A percentile compares a stretch with the other conserved stretches of the same genome.
Evolutionary conservation across 2,888 invertebrate genomes (phyloP).

Genomic region (Troides helena): DNA sequence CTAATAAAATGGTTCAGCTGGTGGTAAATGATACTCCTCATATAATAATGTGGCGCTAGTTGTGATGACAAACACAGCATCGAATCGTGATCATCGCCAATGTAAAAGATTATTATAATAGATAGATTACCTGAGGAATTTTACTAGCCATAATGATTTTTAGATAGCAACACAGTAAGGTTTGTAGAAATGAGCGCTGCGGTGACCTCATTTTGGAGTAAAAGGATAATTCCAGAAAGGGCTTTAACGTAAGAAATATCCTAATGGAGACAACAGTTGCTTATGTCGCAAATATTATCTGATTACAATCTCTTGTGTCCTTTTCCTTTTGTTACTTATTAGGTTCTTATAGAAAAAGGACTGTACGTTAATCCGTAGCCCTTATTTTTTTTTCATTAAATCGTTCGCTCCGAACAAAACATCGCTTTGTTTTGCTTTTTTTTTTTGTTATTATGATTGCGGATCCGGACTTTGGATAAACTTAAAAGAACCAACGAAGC

Average conservation of each 20-base stretch:
- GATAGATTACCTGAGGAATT: too few relatives aligned
- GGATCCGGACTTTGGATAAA: constrained; percentile 3
- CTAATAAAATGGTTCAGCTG: too few relatives aligned
- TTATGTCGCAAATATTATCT: constrained; percentile 28
- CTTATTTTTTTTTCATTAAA: constrained; percentile 22
- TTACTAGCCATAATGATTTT: too few relatives aligned
- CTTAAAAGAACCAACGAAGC: neutral
- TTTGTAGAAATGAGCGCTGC: too few relatives aligned
- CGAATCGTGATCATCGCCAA: too few relatives aligned
- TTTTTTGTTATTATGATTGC: constrained; percentile 11
- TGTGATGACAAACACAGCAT: too few relatives aligned
- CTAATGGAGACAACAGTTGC: constrained; percentile 12
- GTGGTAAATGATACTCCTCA: too few relatives aligned
- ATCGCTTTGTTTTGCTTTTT: constrained; percentile 15
- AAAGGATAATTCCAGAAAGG: neutral
- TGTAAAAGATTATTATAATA: too few relatives aligned
- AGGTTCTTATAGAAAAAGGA: constrained; percentile 27
- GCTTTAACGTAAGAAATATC: constrained; percentile 5
- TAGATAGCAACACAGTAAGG: too few relatives aligned
- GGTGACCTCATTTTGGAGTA: neutral
- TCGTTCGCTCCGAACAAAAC: constrained; percentile 3
- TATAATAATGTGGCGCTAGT: too few relatives aligned
- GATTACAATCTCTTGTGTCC: constrained; percentile 33
- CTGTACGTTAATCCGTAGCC: constrained; percentile 22
- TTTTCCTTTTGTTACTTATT: constrained; percentile 33